phyloP scores from a whole-genome alignment of 2,888 invertebrate genomes.

The Charanyca ferruginea region DNA sequence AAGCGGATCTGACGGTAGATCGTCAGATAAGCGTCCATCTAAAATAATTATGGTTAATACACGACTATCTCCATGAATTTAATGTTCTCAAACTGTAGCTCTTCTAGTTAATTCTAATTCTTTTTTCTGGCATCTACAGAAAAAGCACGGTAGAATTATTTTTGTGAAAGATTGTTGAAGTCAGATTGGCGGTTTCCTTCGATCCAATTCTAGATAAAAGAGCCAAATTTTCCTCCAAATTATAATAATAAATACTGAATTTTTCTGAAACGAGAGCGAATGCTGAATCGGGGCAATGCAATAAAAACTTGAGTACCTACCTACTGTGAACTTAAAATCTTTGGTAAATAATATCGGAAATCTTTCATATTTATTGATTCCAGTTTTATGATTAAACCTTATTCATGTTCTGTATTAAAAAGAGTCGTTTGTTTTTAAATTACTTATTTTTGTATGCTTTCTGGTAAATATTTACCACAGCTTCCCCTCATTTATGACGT shows the following conservation, averaged over 20 bases:
- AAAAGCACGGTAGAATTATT: not conserved
- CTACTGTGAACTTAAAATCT: constrained; percentile 46
- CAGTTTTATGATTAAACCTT: constrained; percentile 28
- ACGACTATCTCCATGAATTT: too few relatives aligned
- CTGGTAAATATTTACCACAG: not conserved
- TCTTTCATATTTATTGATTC: constrained; percentile 38
- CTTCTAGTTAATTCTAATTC: not conserved
- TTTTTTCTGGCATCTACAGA: not conserved
- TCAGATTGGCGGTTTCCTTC: not conserved
- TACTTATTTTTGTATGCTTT: not conserved
- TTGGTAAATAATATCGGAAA: constrained; percentile 37
- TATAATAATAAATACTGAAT: constrained; percentile 47
- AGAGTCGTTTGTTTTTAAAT: constrained; percentile 10
- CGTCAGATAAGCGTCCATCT: too few relatives aligned
- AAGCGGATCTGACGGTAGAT: too few relatives aligned
- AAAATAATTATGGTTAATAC: too few relatives aligned
- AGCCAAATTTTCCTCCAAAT: constrained; percentile 43
- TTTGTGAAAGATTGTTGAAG: not conserved
- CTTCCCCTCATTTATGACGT: not conserved
- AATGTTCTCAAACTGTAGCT: too few relatives aligned
- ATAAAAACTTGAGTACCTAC: constrained; percentile 46
- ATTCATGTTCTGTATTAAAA: constrained; percentile 7
- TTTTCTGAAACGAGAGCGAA: constrained; percentile 21
- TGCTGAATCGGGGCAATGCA: constrained; percentile 36
- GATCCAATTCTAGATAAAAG: constrained; percentile 39